Conservation (phyloP, 2,888 invertebrate genomes). For the Phlogophora meticulosa region DNA sequence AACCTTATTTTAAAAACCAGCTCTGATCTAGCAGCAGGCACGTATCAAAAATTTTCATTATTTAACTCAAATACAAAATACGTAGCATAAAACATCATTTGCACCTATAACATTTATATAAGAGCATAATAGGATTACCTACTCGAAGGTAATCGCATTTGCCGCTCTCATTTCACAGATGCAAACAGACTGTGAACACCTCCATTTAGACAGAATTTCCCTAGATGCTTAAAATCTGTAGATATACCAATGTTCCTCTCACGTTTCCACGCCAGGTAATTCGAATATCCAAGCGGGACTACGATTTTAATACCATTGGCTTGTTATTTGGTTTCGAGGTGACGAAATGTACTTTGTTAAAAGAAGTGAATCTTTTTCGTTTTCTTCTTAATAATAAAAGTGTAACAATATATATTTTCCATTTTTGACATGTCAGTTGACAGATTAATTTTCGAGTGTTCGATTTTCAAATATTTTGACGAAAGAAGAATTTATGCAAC, state of each 20-base stretch:
- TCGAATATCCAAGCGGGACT: slow-evolving; percentile 21
- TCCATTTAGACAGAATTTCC: slow-evolving; percentile 43
- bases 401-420: background rate
- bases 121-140: slow-evolving; percentile 41
- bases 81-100: slow-evolving; percentile 27
- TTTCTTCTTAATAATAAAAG: background rate
- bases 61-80: background rate
- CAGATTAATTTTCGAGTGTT: too few relatives aligned
- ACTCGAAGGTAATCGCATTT: slow-evolving; percentile 54
- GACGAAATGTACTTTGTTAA: slow-evolving; percentile 9
- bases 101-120: slow-evolving; percentile 3
- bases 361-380: background rate
- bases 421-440: too few relatives aligned
- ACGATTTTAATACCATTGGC: slow-evolving; percentile 15
- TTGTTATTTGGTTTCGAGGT: slow-evolving; percentile 21
- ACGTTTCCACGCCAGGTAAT: slow-evolving; percentile 24
- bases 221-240: slow-evolving; percentile 48
- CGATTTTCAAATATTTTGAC: too few relatives aligned
- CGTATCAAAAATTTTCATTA: too few relatives aligned
- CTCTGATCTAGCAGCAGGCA: background rate
- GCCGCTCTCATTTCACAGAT: slow-evolving; percentile 31
- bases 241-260: slow-evolving; percentile 1
- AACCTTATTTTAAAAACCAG: too few relatives aligned
- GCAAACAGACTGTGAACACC: slow-evolving; percentile 34
- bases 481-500: too few relatives aligned